A percentile compares a stretch with the other conserved stretches of the same genome.
Conservation (phyloP, 2,113 vertebrate species). For the Onychostoma macrolepis region DNA sequence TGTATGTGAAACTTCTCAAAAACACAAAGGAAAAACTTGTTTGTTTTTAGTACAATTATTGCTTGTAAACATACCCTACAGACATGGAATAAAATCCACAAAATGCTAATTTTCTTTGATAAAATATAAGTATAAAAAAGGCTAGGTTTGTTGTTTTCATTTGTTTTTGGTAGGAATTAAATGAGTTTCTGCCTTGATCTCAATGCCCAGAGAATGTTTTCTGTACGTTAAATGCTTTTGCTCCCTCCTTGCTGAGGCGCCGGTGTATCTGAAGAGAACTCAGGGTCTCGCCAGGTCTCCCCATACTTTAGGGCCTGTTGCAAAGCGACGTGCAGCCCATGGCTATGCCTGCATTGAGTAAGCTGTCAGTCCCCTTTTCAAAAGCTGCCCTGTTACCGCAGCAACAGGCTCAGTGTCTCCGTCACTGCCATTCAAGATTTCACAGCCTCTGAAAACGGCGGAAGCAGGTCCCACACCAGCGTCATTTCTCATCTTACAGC, state of each 20-base stretch:
- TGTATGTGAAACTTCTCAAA: no score
- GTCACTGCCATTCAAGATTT: constrained; percentile 51
- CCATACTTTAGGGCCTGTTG: constrained; percentile 50
- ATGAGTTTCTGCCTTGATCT: neutral
- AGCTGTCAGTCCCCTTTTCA: constrained; percentile 49
- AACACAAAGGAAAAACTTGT: no score
- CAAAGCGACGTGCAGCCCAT: constrained; percentile 49
- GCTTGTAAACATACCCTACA: no score
- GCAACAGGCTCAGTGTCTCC: constrained; percentile 43
- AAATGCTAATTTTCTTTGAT: no score
- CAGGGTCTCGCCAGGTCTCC: constrained; percentile 32
- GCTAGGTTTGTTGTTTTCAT: no score
- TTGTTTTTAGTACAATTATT: no score
- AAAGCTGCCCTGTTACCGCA: constrained; percentile 43
- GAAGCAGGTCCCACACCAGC: constrained; percentile 26
- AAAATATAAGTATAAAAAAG: no score
- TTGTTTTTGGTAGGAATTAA: no score
- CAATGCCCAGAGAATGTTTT: constrained; percentile 10
- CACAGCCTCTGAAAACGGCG: constrained; percentile 37
- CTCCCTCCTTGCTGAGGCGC: constrained; percentile 19
- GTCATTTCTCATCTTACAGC: neutral
- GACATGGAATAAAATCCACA: no score
- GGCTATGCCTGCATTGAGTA: constrained; percentile 55
- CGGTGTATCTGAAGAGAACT: neutral
- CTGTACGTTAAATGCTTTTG: constrained; percentile 11